Conservation (phyloP, 2,113 vertebrate species). For the Hippocampus mohnikei region DNA sequence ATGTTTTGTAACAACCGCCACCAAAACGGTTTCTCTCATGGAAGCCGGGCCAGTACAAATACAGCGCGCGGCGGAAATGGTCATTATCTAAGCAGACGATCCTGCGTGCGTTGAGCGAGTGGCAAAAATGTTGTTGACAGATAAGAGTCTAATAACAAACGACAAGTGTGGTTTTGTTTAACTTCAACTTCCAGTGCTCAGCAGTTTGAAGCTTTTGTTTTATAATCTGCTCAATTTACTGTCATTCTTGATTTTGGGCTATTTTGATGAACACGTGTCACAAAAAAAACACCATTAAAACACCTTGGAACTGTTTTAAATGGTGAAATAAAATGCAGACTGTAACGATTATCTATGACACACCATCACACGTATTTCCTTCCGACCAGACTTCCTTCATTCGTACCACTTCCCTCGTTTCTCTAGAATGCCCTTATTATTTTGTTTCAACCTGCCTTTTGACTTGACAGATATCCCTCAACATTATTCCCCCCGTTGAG, state of each 20-base stretch:
- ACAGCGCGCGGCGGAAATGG: slow-evolving; percentile 12
- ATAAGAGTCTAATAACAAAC: slow-evolving; percentile 6
- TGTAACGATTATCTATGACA: background rate
- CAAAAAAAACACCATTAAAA: no score
- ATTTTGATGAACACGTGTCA: no score
- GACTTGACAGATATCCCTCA: background rate
- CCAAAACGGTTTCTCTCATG: slow-evolving; percentile 23
- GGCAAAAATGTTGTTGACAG: background rate
- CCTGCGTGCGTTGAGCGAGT: slow-evolving; percentile 7
- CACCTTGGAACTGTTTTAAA: background rate
- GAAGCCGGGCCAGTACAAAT: slow-evolving; percentile 17
- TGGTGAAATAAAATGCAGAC: background rate
- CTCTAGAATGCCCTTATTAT: background rate
- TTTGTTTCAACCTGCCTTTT: background rate
- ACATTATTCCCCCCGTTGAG: background rate
- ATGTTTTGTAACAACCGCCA: slow-evolving; percentile 4
- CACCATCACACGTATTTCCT: background rate
- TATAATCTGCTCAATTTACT: background rate
- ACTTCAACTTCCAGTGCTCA: slow-evolving; percentile 1
- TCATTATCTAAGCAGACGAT: slow-evolving; percentile 13
- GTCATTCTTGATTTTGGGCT: no score
- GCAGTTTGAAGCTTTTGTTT: background rate
- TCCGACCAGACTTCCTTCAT: background rate
- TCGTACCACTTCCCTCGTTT: background rate
- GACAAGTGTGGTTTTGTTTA: background rate